Base-by-base conservation (phyloP, 1,140 invertebrate species). In the Chionoecetes opilio region DNA sequence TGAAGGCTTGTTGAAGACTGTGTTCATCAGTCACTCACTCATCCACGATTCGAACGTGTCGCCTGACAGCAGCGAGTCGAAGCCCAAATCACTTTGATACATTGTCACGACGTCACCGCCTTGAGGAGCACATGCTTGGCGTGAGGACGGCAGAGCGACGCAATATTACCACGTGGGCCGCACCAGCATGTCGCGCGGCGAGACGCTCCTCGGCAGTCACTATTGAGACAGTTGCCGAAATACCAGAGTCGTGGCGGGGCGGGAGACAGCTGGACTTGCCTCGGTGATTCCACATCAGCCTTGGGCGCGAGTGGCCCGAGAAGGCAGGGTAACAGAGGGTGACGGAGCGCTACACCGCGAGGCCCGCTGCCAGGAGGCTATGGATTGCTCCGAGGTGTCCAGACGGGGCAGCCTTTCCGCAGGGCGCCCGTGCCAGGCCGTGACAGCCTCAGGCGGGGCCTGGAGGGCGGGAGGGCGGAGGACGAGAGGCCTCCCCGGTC, bases 341-440 rank as follows among this genome's bases (percentile, higher is more conserved):
- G 35, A 89, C 87, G 37, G 87, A 89, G 31, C 8, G 37, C n/a
- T n/a, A 41, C 87, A 89, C 34, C 26, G 85, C 35, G 87, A 37
- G 37, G 87, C 17, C 87, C n/a, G n/a, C 37, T 89, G 87, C 87
- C 87, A 89, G 87, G 41, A 89, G 41, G 37, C 87, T 89, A 89
- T 89, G 87, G 87, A 89, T 89, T 89, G 35, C 21, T 11, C 87
- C 34, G 31, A 38, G 87, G 87, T 89, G 87, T 89, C 87, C 87
- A 89, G 87, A 89, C 87, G 87, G 87, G 41, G 87, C 35, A 29
- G 34, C n/a, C 87, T 38, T 32, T 41, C 87, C 32, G 87, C 87
- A 11, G 35, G n/a, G 34, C 37, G 11, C 87, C 6, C 9, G 87
- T 89, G 87, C 87, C 87, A 89, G 37, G n/a, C 37, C 34, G 37